Evolutionary conservation across 2,797 vertebrate species (phyloP).

Genomic region (Phoeniculus purpureus): DNA sequence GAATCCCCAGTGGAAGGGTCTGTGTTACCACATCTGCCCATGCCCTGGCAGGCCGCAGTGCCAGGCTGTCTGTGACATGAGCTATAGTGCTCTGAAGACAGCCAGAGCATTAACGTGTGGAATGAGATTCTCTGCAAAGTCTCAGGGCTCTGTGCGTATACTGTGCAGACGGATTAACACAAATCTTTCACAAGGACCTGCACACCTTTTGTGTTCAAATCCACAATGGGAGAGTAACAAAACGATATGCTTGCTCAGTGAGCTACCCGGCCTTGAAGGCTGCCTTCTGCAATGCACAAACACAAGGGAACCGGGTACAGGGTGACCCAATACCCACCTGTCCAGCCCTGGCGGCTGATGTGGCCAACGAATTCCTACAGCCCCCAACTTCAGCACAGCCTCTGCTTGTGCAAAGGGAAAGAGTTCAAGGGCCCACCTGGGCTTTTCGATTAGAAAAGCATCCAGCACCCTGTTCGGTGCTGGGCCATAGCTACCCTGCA

Average conservation of each 20-base stretch:
- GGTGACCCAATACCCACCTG: rapidly evolving
- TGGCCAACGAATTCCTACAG: neutral
- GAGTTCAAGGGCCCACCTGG: rapidly evolving
- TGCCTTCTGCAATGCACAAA: rapidly evolving
- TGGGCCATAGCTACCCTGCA: neutral
- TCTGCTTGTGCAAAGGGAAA: neutral
- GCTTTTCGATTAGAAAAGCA: neutral
- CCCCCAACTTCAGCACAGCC: rapidly evolving
- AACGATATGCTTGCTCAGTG: rapidly evolving
- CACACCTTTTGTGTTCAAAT: neutral
- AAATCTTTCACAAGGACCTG: rapidly evolving
- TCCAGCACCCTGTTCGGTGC: too few species aligned
- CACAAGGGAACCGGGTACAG: neutral
- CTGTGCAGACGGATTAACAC: neutral
- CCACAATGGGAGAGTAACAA: rapidly evolving
- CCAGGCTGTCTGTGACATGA: neutral
- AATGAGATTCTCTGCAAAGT: neutral
- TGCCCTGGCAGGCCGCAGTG: neutral
- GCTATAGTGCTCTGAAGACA: too few species aligned
- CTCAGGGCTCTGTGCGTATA: rapidly evolving
- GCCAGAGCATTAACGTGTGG: rapidly evolving
- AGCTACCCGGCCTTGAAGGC: neutral
- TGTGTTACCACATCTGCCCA: too few species aligned
- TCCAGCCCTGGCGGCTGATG: too few species aligned
- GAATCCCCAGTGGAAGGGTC: neutral